Evolutionary conservation across 2,113 vertebrate genomes (phyloP), one percentile per base, ranked within the genome.

Genomic region (Eurypyga helias): DNA sequence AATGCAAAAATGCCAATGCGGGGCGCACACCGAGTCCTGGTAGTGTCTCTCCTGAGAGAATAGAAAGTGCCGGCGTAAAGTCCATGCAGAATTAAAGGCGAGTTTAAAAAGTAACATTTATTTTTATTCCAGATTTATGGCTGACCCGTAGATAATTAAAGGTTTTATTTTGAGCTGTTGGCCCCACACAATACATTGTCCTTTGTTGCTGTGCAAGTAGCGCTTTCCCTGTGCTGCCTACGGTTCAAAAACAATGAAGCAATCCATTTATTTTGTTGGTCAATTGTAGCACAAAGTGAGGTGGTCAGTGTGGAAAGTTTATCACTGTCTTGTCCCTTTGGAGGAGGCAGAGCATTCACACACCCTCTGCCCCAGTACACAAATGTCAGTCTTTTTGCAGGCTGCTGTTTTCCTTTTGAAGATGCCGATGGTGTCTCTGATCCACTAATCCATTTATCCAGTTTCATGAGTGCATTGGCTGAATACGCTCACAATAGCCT

Each of bases 401-500:
- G 96, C 97, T 96, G 97, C 98, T 99, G 98, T 98, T 98, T 98
- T 98, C 91, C 96, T 98, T 98, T 98, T 98, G 97, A 98, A 98
- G 98, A 97, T 97, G 93, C 97, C 93, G 97, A 96, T 98, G 97
- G 98, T 98, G 98, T 99, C 98, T 98, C 97, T 97, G 96, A 98
- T 98, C 97, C 96, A 90, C 97, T 98, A 99, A 98, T 99, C 98
- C 98, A 98, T 98, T 99, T 98, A 98, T 98, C 98, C 98, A 97
- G 98, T 91, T 98, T 98, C 98, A 97, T 87, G 98, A 98, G 98
- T 95, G 96, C 98, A 78, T 94, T 95, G 97, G 97, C 97, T 98
- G 97, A 98, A 96, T 96, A 92, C 90, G 60, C 88, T 97, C 98
- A 98, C 98, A 98, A 98, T 98, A 98, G 98, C 95, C 78, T 64